Evolutionary conservation across 2,888 invertebrate species (phyloP), one percentile per base, ranked within the genome.

Genomic region (Lapara coniferarum): DNA sequence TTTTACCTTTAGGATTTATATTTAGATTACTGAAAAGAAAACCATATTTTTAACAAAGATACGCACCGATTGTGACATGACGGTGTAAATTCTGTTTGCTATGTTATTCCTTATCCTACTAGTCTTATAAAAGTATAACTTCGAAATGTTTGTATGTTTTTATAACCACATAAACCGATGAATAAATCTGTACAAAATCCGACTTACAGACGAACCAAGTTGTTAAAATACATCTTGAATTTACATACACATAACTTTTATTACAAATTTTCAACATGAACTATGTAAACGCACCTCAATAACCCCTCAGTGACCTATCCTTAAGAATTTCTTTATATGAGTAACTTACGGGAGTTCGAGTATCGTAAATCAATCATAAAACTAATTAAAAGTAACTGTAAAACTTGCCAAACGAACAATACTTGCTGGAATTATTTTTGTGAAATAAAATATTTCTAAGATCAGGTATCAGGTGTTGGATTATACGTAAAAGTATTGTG

Each of bases 311-410:
- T 49, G 63, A 63, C 63, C 63, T 19, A 13, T 46, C 63, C 49
- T 12, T 46, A 63, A 19, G 63, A 63, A 63, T 63, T 63, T 63
- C 63, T 63, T 63, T 49, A 63, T 63, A 46, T 13, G 49, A 16
- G 13, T 63, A 49, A 63, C 63, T 49, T 19, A n/a, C 49, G n/a
- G 7, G 14, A 63, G 46, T 46, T 46, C 6, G 19, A 19, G 63
- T 68, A 72, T 77, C 82, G 73, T 86, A 85, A 85, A 87, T 85
- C 86, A 86, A 83, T 83, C 83, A 79, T 70, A 80, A 80, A 83
- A 72, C 78, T 82, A 84, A 86, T 86, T 85, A 86, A 85, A 81
- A 77, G 70, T 69, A 77, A 78, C 77, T 77, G 77, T 80, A 80
- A 79, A 76, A 19, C 19, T 19, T 19, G 19, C 19, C 70, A 71